Evolutionary conservation across 2,797 vertebrate species (phyloP).

Genomic region (Macroramphosus scolopax): DNA sequence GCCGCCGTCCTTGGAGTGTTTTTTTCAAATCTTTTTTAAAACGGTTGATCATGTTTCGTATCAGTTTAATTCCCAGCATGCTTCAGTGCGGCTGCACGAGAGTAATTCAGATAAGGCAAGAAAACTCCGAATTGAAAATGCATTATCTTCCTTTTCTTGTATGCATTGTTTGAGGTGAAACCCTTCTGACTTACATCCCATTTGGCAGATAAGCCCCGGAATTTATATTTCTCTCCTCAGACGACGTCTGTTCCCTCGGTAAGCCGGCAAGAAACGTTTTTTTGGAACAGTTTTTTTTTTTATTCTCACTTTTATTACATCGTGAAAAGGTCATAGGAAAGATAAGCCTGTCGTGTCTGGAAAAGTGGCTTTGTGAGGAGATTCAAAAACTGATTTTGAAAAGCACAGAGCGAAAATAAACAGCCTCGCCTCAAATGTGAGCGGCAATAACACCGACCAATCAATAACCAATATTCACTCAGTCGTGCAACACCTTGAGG

Average conservation of each 20-base stretch:
- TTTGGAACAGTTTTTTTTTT: too few species aligned
- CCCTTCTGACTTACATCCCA: conserved; percentile 40
- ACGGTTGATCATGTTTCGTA: conserved; percentile 17
- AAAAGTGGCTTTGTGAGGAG: conserved; percentile 11
- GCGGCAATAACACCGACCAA: too few species aligned
- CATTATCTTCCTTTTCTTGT: conserved; percentile 29
- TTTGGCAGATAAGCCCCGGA: conserved; percentile 63
- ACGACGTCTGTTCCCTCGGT: conserved; percentile 5
- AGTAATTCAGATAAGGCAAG: conserved; percentile 11
- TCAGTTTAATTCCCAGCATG: conserved; percentile 14
- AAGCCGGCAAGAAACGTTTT: background rate
- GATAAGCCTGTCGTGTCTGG: conserved; percentile 24
- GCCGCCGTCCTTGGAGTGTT: too few species aligned
- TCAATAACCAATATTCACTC: too few species aligned
- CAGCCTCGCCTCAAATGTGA: too few species aligned
- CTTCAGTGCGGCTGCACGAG: conserved; percentile 11
- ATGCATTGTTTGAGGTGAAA: conserved; percentile 30
- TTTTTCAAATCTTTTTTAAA: conserved; percentile 6
- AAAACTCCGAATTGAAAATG: conserved; percentile 2
- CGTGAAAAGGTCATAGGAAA: conserved; percentile 41
- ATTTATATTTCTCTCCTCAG: conserved; percentile 43
- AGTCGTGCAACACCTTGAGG: too few species aligned
- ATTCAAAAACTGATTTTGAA: too few species aligned
- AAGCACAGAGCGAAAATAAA: too few species aligned
- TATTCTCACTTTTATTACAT: conserved; percentile 38